Conservation (phyloP, 2,113 vertebrate genomes). For the Toxostoma redivivum region DNA sequence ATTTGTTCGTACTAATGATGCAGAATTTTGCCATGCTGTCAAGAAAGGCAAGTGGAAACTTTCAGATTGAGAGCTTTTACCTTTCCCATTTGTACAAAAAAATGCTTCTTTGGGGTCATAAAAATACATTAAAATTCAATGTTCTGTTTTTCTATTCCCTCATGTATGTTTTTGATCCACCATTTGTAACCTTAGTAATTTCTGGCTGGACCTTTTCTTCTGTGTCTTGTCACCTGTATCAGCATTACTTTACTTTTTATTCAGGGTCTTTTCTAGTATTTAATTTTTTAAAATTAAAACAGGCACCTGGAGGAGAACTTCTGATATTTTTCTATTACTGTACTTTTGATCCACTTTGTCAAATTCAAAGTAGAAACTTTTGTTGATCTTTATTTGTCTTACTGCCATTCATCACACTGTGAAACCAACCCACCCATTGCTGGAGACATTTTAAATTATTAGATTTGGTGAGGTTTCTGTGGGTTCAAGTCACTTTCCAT, state of each 20-base stretch:
- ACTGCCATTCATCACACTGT: rapidly evolving
- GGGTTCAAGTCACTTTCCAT: neutral
- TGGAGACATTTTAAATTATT: neutral
- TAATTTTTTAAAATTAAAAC: neutral
- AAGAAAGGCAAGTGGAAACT: neutral
- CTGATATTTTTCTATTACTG: neutral
- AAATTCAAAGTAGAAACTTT: neutral
- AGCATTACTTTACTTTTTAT: neutral
- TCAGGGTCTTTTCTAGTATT: neutral
- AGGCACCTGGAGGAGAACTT: neutral
- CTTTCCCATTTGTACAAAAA: neutral
- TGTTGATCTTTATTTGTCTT: neutral
- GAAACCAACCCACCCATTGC: neutral
- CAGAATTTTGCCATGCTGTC: neutral
- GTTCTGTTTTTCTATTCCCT: neutral
- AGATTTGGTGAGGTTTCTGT: neutral
- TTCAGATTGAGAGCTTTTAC: neutral
- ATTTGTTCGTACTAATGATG: rapidly evolving
- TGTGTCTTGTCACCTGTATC: neutral
- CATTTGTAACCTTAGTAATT: neutral
- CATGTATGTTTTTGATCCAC: neutral
- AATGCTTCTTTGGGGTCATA: neutral
- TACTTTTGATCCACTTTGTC: neutral
- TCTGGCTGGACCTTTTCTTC: neutral
- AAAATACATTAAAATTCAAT: neutral